These are phyloP conservation scores for Alloscopus bannaensis DNA, from an alignment of 2,888 invertebrate species.

Conservation along the genomic window DNA sequence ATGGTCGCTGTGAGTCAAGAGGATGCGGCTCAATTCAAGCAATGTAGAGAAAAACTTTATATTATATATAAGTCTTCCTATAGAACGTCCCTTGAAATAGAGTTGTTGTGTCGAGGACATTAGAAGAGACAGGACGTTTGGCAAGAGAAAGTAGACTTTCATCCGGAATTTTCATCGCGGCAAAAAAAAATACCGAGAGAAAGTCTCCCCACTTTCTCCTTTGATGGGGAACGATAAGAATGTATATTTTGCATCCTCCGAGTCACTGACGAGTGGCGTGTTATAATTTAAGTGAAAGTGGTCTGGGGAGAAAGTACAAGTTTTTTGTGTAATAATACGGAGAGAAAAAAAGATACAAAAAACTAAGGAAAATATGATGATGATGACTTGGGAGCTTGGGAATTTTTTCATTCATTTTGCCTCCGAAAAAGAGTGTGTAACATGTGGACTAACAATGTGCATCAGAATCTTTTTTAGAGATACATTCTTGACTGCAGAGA, in stretches of 20 bases:
- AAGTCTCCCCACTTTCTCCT: no score
- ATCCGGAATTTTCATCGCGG: neutral
- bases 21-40: no score
- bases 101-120: conserved; percentile 8
- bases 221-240: no score
- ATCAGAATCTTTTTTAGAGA: no score
- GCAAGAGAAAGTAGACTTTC: neutral
- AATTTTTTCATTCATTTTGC: conserved; percentile 19
- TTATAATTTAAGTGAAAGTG: conserved; percentile 9
- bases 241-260: neutral
- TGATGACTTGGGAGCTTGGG: neutral
- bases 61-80: no score
- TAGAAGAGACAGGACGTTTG: neutral
- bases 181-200: no score
- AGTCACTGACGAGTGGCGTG: neutral
- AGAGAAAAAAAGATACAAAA: neutral
- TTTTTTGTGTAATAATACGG: neutral
- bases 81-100: neutral
- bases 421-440: no score
- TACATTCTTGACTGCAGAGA: no score
- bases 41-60: no score
- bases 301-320: neutral
- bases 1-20: neutral
- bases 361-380: no score
- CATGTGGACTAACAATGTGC: no score